A percentile compares a stretch with the other conserved stretches of the same genome.
phyloP scores from a whole-genome alignment of 1,140 invertebrate species.

The Antheraea mylitta region DNA sequence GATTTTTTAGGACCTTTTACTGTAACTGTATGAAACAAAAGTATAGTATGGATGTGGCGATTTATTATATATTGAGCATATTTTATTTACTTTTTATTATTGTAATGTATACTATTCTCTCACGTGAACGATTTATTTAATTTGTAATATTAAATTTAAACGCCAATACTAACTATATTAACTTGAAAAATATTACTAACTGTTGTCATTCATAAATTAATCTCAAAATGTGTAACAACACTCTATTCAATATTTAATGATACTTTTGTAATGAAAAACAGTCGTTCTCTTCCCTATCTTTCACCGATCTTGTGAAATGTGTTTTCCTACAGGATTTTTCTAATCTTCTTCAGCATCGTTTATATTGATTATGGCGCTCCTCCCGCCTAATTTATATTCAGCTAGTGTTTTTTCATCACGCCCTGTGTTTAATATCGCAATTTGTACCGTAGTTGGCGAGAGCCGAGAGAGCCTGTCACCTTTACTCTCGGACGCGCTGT shows the following conservation, averaged over 20 bases:
- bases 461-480: slow-evolving; percentile 69
- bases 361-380: slow-evolving; percentile 77
- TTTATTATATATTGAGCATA: slow-evolving; percentile 9
- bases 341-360: slow-evolving; percentile 77
- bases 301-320: slow-evolving; percentile 67
- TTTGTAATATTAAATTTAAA: too few relatives aligned
- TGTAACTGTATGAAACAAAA: slow-evolving; percentile 39
- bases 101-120: not conserved
- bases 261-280: not conserved
- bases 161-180: too few relatives aligned
- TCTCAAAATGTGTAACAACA: too few relatives aligned
- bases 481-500: slow-evolving; percentile 56
- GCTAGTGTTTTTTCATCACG: slow-evolving; percentile 78
- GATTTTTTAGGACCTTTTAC: slow-evolving; percentile 61
- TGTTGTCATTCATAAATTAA: too few relatives aligned
- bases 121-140: too few relatives aligned
- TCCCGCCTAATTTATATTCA: slow-evolving; percentile 77
- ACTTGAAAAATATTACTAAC: too few relatives aligned
- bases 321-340: slow-evolving; percentile 76
- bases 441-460: slow-evolving; percentile 76
- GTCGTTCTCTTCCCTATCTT: slow-evolving; percentile 35
- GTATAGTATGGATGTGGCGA: slow-evolving; percentile 40
- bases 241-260: not conserved
- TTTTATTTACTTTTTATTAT: too few relatives aligned
- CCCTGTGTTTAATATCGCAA: slow-evolving; percentile 75